Evolutionary conservation across 2,113 vertebrate species (phyloP), one percentile per base, ranked within the genome.

Genomic region (Columbina picui): DNA sequence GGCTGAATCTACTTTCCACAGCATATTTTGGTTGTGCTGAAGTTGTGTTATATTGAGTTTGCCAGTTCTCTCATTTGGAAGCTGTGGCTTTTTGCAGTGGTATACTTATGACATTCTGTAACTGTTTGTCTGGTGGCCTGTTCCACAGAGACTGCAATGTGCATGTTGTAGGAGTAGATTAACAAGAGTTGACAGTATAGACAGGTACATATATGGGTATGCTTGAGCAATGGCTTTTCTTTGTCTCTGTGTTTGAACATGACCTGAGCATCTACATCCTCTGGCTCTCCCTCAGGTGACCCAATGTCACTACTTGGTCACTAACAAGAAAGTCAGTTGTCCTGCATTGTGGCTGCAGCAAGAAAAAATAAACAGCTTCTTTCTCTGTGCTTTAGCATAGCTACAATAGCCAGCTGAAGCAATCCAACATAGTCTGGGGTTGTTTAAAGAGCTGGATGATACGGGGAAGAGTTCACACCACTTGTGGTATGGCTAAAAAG

Each of bases 391-490:
- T 55, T 78, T 56, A 50, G 29, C 55, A 68, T 21, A 11, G 43
- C 57, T 86, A 18, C 68, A 13, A 1, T 6, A 49, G 22, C n/a
- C 45, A 61, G 34, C 20, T 50, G 43, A 71, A 60, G 47, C 29
- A 36, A 39, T 10, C 30, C 60, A 57, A 39, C 0, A 0, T 26
- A 22, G 5, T 1, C n/a, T 64, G 65, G 17, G 36, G 6, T 30
- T 49, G 12, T 10, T 68, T 1, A 2, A 60, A 30, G 38, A 25
- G 6, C n/a, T 30, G 32, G 26, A 1, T 61, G 43, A 8, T 71
- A 2, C 0, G 10, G 36, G 12, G 29, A 5, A 43, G 7, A 59
- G 34, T 52, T 59, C 30, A 27, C 25, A 50, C 8, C 22, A 1
- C 7, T 3, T 2, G 8, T 32, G 18, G 4, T 36, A 14, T 26